Evolutionary conservation across 2,888 invertebrate species (phyloP), one percentile per base, ranked within the genome.

Genomic region (Dynastes hyllus): DNA sequence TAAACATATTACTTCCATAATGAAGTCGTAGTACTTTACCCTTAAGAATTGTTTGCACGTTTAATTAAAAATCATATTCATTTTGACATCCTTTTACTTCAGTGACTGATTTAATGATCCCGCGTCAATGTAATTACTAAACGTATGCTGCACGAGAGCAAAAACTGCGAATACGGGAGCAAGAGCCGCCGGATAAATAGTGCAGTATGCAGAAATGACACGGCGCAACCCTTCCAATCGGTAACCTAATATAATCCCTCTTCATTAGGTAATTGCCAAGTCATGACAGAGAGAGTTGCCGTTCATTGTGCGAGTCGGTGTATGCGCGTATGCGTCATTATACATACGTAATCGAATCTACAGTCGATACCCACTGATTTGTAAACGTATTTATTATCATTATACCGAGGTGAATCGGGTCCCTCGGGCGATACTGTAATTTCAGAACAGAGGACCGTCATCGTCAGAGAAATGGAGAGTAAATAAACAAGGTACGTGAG

Each of bases 201-300:
- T 27, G 16, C 58, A 37, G 55, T 37, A 71, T 71, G 71, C 71
- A 71, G 37, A 55, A 71, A 37, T 58, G 71, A 61, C 45, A 61
- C 73, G 73, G 73, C 29, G 61, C 73, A 75, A 75, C 73, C 73
- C 83, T 84, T 84, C 81, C 69, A 77, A 78, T 63, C 76, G 69
- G 79, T 75, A 86, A 87, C 85, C 85, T 85, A 86, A 86, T 87
- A 87, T 81, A 86, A 85, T 84, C 85, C 84, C 86, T 86, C 86
- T 85, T 87, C 87, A 87, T 87, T 87, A 87, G 82, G 84, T 88
- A 88, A 88, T 88, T 88, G 88, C 85, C 84, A 87, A 88, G 87
- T 87, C 86, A 87, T 87, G 87, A 87, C 87, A 84, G 83, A 77
- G 80, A 80, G 80, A 37, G 73, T 65, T 65, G 63, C 67, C 58